Evolutionary conservation across 2,888 invertebrate genomes (phyloP).

Genomic region (Agapetus fuscipes): DNA sequence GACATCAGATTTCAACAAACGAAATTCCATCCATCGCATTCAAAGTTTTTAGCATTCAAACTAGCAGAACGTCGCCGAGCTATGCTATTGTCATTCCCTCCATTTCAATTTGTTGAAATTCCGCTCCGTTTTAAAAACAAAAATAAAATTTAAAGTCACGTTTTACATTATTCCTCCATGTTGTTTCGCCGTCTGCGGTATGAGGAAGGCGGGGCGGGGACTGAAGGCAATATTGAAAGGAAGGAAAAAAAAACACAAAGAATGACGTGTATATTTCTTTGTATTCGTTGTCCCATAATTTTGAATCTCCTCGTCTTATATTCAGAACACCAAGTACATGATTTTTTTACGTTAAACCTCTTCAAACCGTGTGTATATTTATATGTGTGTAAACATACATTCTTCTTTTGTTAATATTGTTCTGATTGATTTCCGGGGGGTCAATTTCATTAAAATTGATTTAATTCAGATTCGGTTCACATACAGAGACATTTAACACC

Average conservation of each 20-base stretch:
- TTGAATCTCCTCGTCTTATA: constrained; percentile 3
- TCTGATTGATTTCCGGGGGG: too few species aligned
- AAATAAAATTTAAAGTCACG: constrained; percentile 21
- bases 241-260: constrained; percentile 2
- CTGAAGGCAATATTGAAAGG: constrained; percentile 9
- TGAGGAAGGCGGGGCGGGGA: constrained; percentile 1
- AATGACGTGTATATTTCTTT: constrained; percentile 6
- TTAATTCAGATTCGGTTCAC: too few species aligned
- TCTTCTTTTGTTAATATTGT: too few species aligned
- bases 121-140: constrained; percentile 18
- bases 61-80: constrained; percentile 8
- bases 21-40: constrained; percentile 11
- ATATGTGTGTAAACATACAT: too few species aligned
- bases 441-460: too few species aligned
- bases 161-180: constrained; percentile 19
- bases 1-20: constrained; percentile 6
- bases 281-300: constrained; percentile 5
- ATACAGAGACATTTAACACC: too few species aligned
- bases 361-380: too few species aligned
- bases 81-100: constrained; percentile 17
- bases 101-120: constrained; percentile 18
- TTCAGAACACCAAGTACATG: too few species aligned
- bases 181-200: constrained; percentile 7
- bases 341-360: too few species aligned
- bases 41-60: constrained; percentile 7